Evolutionary conservation across 1,140 invertebrate species (phyloP), one percentile per base, ranked within the genome.

Genomic region (Bombyx mandarina): DNA sequence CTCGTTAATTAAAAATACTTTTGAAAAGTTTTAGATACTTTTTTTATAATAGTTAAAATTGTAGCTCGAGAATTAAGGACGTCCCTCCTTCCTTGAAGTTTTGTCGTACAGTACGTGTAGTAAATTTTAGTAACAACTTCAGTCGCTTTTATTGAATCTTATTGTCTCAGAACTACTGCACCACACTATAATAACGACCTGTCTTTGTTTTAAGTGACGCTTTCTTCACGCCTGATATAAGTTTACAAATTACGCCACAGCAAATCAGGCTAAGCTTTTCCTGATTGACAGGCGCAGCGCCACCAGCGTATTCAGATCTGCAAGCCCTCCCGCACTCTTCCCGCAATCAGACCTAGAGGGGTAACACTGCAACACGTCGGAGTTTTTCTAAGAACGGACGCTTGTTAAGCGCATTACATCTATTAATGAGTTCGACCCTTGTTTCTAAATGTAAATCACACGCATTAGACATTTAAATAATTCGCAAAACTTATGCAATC

Each of bases 401-500:
- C 58, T 62, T 58, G 58, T 50, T 59, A 65, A 62, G 66, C 63
- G 64, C 65, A 66, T 75, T 75, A 75, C 74, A 77, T 78, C 71
- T 76, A 82, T 77, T 79, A 78, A 63, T 61, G 67, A 57, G 60
- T 71, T 69, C 61, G 67, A 69, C 66, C 68, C 62, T 73, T 67
- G 66, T 66, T 67, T 63, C 59, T 62, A 65, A 70, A 79, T 81
- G 71, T 71, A 65, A 76, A 76, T 78, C 58, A 63, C 54, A 63
- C 66, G 64, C 68, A 78, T 78, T 79, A 67, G 52, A 65, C 63
- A 68, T 71, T 76, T 71, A 83, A 80, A 73, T 78, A 71, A 68
- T 80, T 82, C 79, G 68, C 55, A 64, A 63, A 79, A 79, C 75
- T 75, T 71, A 75, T 78, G 73, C 63, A 73, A 78, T 68, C 69